A percentile compares a stretch with the other conserved stretches of the same genome.
Conservation (phyloP, 2,888 invertebrate genomes). For the Trisateles emortualis region DNA sequence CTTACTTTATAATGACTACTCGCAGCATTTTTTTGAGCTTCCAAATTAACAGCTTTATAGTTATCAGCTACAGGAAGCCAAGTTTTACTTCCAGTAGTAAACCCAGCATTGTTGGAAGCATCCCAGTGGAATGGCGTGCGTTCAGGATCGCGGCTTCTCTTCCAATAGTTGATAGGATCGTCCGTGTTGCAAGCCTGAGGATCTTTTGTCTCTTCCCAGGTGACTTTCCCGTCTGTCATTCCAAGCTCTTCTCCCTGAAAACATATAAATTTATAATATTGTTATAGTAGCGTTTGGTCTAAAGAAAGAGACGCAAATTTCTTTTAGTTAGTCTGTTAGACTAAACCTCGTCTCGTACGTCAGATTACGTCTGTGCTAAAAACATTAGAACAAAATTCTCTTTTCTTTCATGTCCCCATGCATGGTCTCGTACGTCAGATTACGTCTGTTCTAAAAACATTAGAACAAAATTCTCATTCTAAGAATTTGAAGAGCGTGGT, state of each 20-base stretch:
- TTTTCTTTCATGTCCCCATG: too few species aligned
- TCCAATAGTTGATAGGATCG: conserved; percentile 86
- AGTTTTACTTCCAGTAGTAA: conserved; percentile 71
- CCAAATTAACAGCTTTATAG: conserved; percentile 87
- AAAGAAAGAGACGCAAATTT: too few species aligned
- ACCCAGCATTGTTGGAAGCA: conserved; percentile 80
- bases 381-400: too few species aligned
- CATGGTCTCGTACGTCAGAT: too few species aligned
- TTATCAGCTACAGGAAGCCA: conserved; percentile 89
- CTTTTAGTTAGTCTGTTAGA: too few species aligned
- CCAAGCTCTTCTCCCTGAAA: conserved; percentile 94
- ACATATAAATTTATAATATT: too few species aligned
- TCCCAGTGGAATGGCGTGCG: conserved; percentile 90
- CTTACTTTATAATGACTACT: conserved; percentile 85
- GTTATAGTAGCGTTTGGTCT: too few species aligned
- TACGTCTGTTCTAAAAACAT: too few species aligned
- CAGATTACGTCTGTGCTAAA: too few species aligned
- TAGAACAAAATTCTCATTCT: too few species aligned
- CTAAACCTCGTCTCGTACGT: too few species aligned
- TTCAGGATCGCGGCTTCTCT: conserved; percentile 88
- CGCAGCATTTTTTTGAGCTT: conserved; percentile 67
- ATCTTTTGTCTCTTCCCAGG: conserved; percentile 89
- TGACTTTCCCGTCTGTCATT: conserved; percentile 89
- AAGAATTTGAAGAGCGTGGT: too few species aligned
- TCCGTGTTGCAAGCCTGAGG: conserved; percentile 89